Evolutionary conservation across 2,797 vertebrate genomes (phyloP).

Genomic region (Setipinna tenuifilis): DNA sequence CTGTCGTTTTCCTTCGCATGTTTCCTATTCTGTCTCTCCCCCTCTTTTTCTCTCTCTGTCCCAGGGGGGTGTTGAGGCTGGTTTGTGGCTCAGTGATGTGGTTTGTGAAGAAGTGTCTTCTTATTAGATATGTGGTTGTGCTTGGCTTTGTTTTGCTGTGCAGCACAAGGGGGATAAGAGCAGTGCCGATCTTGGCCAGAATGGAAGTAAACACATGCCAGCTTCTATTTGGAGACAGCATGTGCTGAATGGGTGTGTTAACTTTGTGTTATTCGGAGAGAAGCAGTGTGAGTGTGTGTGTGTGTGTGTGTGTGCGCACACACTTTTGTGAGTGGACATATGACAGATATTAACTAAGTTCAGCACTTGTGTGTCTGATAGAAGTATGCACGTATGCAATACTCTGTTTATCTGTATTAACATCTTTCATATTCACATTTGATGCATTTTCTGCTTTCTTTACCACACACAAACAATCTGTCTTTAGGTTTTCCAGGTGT

Average conservation of each 20-base stretch:
- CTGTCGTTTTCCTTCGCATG: neutral
- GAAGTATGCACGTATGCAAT: too few relatives aligned
- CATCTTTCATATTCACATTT: too few relatives aligned
- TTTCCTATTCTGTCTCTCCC: neutral
- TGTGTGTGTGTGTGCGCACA: neutral
- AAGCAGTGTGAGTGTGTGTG: neutral
- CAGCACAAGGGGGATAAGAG: neutral
- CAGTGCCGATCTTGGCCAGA: neutral
- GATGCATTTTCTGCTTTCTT: too few relatives aligned
- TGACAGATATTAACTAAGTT: too few relatives aligned
- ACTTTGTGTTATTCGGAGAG: neutral
- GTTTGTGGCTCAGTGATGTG: too few relatives aligned
- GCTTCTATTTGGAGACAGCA: neutral
- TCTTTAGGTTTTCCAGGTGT: too few relatives aligned
- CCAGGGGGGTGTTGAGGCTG: neutral
- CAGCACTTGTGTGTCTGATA: too few relatives aligned
- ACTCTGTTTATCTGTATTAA: too few relatives aligned
- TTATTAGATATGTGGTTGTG: neutral
- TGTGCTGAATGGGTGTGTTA: neutral
- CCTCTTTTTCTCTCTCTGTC: neutral
- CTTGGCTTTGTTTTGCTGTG: neutral
- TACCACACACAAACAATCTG: too few relatives aligned
- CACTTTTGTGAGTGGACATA: too few relatives aligned
- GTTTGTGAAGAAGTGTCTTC: neutral
- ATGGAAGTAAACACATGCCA: neutral